These are phyloP conservation scores for Spisula subtruncata DNA, from an alignment of 2,888 invertebrate species.

Conservation along the genomic window DNA sequence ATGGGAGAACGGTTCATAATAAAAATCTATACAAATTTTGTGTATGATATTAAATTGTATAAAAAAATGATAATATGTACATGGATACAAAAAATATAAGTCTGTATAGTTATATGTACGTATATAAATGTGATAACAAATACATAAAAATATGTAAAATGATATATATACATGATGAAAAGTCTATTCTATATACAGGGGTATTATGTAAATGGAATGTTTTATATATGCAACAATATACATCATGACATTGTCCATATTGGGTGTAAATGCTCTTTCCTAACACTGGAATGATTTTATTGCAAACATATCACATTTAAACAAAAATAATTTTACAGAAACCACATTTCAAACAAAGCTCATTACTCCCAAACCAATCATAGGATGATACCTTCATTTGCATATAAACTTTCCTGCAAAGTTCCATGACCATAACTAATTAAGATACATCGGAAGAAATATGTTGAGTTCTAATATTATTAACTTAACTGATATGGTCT, in stretches of 20 bases:
- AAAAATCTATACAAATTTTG: slow-evolving; percentile 7
- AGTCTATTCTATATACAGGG: background rate
- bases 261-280: background rate
- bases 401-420: too few species aligned
- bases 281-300: background rate
- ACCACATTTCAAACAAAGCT: too few species aligned
- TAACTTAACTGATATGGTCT: too few species aligned
- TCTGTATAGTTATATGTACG: background rate
- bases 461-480: too few species aligned
- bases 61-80: slow-evolving; percentile 1
- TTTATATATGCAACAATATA: background rate
- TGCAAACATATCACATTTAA: background rate
- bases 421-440: too few species aligned
- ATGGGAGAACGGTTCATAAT: background rate
- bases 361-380: too few species aligned
- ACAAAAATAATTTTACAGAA: too few species aligned
- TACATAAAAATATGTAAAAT: slow-evolving; percentile 13
- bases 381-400: too few species aligned
- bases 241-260: background rate
- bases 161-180: background rate
- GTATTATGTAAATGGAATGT: background rate
- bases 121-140: background rate
- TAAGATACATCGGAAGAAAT: too few species aligned
- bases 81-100: slow-evolving; percentile 20
- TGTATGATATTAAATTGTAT: background rate